These are phyloP conservation scores for Troilus luridus DNA, from an alignment of 2,888 invertebrate genomes.

Conservation along the genomic window DNA sequence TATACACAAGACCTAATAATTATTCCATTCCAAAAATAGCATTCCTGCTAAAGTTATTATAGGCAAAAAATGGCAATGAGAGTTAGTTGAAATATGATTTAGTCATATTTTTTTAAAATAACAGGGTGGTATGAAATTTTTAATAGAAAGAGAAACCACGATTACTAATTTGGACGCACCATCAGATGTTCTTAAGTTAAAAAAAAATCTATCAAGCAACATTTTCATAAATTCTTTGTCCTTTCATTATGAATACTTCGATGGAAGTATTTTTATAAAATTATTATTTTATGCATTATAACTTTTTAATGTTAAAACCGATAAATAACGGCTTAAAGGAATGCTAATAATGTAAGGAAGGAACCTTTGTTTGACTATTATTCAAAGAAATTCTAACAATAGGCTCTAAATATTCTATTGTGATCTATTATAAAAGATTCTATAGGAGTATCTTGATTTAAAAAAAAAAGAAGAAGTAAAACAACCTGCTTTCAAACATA, in stretches of 20 bases:
- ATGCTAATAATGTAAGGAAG: background rate
- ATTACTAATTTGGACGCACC: no score
- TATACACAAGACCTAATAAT: no score
- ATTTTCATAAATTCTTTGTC: background rate
- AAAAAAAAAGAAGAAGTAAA: no score
- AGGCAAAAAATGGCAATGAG: no score
- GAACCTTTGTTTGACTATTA: background rate
- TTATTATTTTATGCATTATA: background rate
- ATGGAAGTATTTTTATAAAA: background rate
- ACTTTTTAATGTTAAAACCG: background rate
- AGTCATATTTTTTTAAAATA: no score
- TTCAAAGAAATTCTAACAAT: background rate
- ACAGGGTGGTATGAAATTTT: no score
- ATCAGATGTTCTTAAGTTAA: no score
- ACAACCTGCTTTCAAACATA: background rate
- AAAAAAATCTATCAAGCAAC: background rate
- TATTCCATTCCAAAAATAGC: no score
- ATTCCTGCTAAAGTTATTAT: no score
- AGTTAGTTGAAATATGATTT: no score
- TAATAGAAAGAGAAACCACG: no score
- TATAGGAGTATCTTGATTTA: background rate
- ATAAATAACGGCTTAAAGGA: background rate
- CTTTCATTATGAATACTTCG: background rate
- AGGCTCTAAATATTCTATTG: background rate
- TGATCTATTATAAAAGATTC: background rate